phyloP scores from a whole-genome alignment of 1,140 invertebrate genomes.

The Micrasema longulum region DNA sequence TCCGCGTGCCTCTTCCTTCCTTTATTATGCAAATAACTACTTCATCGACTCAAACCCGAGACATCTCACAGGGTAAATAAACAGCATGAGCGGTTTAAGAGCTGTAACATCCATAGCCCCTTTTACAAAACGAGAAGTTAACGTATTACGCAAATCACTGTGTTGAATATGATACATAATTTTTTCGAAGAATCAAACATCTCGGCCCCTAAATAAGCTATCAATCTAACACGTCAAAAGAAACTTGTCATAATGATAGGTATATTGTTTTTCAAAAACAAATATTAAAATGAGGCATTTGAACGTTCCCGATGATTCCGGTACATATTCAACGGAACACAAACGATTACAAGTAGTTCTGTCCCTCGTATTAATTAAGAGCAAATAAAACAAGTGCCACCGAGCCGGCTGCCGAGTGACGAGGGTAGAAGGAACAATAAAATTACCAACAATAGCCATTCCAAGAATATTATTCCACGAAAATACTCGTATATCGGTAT shows the following conservation, averaged over 20 bases:
- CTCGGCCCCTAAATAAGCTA: too few relatives aligned
- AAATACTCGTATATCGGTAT: too few relatives aligned
- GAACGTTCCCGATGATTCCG: too few relatives aligned
- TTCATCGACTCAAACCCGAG: conserved; percentile 14
- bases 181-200: too few relatives aligned
- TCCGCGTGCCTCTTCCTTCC: conserved; percentile 43
- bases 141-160: too few relatives aligned
- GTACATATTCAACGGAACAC: neutral
- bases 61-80: conserved; percentile 22
- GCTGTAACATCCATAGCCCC: conserved; percentile 21
- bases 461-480: too few relatives aligned
- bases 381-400: conserved; percentile 25
- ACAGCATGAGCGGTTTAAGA: conserved; percentile 20
- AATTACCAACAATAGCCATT: too few relatives aligned
- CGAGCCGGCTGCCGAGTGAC: conserved; percentile 2
- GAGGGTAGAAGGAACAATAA: conserved; percentile 16
- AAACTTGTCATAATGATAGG: too few relatives aligned
- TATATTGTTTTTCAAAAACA: too few relatives aligned
- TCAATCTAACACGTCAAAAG: too few relatives aligned
- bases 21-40: conserved; percentile 51
- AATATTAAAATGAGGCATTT: too few relatives aligned
- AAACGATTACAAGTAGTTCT: neutral
- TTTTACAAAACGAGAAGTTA: conserved; percentile 28
- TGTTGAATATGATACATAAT: too few relatives aligned
- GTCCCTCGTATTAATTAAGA: conserved; percentile 26